A percentile compares a stretch with the other conserved stretches of the same genome.
Evolutionary conservation across 2,113 vertebrate species (phyloP).

Genomic region (Tursiops truncatus): DNA sequence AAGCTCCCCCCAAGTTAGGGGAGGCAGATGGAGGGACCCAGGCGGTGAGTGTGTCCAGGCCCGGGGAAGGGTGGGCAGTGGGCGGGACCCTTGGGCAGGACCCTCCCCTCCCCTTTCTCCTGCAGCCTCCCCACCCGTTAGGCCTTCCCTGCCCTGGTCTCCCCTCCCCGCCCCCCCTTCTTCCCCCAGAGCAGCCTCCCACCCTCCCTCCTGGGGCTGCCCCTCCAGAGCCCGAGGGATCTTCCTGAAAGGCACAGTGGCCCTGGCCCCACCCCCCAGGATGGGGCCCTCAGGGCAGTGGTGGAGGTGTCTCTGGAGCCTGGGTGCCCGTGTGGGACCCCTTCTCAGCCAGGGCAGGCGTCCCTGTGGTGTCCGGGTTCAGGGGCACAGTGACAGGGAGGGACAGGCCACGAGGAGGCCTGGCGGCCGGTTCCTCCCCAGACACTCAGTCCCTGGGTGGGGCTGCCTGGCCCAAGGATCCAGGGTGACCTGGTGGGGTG

Average conservation of each 20-base stretch:
- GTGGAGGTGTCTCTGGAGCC: rapidly evolving
- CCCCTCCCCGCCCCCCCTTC: background rate
- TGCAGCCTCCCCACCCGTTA: background rate
- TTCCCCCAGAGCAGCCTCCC: background rate
- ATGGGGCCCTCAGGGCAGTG: background rate
- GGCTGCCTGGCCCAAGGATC: rapidly evolving
- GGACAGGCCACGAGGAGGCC: background rate
- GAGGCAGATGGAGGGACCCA: background rate
- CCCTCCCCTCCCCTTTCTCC: background rate
- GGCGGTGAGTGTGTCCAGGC: background rate
- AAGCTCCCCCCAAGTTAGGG: background rate
- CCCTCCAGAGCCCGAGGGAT: background rate
- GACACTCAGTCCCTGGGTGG: background rate
- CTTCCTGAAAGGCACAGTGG: background rate
- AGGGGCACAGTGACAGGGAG: background rate
- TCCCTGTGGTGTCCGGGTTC: rapidly evolving
- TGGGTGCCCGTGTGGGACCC: background rate
- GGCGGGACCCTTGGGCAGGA: too few species aligned
- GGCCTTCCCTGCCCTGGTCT: rapidly evolving
- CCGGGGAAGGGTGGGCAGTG: background rate
- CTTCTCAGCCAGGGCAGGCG: rapidly evolving
- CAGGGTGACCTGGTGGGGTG: rapidly evolving
- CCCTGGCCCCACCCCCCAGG: too few species aligned
- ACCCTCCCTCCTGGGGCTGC: background rate
- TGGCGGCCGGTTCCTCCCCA: too few species aligned